These are phyloP conservation scores for Craterocephalus amniculus DNA, from an alignment of 2,797 vertebrate genomes.

Conservation along the genomic window DNA sequence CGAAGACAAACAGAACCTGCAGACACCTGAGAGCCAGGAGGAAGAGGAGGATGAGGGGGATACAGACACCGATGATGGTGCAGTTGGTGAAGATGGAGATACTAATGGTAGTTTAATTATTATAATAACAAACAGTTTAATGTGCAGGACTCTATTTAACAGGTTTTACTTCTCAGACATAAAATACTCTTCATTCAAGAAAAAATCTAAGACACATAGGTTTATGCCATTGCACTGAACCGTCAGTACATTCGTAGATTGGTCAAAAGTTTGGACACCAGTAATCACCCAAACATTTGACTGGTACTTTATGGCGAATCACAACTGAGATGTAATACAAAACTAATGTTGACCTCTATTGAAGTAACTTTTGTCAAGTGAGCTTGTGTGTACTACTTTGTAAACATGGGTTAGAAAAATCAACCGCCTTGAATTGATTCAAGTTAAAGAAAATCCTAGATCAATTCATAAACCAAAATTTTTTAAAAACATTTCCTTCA, in stretches of 20 bases:
- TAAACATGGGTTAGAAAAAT: background rate
- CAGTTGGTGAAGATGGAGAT: constrained; percentile 68
- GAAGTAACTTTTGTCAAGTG: background rate
- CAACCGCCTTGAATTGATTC: background rate
- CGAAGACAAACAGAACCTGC: constrained; percentile 55
- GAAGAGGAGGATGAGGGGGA: constrained; percentile 72
- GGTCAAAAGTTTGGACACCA: background rate
- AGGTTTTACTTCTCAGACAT: background rate
- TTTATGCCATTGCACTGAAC: background rate
- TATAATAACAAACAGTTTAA: constrained; percentile 26
- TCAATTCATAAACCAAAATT: too few relatives aligned
- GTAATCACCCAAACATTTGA: background rate
- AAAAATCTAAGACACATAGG: background rate
- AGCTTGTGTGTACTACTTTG: background rate
- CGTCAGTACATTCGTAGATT: background rate
- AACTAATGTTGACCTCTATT: background rate
- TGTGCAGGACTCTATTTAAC: background rate
- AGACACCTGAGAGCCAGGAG: constrained; percentile 53
- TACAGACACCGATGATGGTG: constrained; percentile 76
- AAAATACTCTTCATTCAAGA: background rate
- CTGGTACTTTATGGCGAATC: background rate
- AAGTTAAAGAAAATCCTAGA: too few relatives aligned
- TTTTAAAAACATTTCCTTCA: too few relatives aligned
- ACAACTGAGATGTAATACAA: background rate
- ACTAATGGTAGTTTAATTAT: constrained; percentile 70